Conservation (phyloP, 2,797 vertebrate genomes). For the Calcarius lapponicus region DNA sequence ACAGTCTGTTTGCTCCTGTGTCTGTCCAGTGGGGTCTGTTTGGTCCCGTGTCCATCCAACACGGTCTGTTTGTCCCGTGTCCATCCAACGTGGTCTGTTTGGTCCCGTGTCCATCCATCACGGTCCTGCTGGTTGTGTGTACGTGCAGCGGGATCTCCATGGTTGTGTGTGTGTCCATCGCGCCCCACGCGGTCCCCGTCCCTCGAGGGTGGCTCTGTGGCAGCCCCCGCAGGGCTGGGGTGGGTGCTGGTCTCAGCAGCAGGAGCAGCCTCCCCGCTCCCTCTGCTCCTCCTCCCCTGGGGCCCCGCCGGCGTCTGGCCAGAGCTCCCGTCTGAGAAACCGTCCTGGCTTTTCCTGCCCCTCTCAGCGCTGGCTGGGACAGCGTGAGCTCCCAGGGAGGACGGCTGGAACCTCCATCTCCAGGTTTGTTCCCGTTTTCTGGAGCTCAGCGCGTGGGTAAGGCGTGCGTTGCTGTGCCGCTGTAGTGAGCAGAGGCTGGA, state of each 20-base stretch:
- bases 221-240: rapidly evolving
- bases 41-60: no score
- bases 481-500: neutral
- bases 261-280: neutral
- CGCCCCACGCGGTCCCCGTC: rapidly evolving
- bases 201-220: rapidly evolving
- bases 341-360: neutral
- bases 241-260: rapidly evolving
- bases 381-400: neutral
- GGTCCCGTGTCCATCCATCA: no score
- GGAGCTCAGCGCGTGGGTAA: rapidly evolving
- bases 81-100: no score
- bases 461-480: rapidly evolving
- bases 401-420: rapidly evolving
- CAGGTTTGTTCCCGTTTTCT: rapidly evolving
- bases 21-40: no score
- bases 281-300: neutral
- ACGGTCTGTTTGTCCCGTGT: no score
- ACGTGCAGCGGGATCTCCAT: no score
- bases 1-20: no score
- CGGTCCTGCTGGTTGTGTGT: no score
- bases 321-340: rapidly evolving
- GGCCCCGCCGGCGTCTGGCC: rapidly evolving
- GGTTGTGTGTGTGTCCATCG: rapidly evolving
- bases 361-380: neutral